These are phyloP conservation scores for Allophyes oxyacanthae DNA, from an alignment of 2,888 invertebrate species.

Conservation along the genomic window DNA sequence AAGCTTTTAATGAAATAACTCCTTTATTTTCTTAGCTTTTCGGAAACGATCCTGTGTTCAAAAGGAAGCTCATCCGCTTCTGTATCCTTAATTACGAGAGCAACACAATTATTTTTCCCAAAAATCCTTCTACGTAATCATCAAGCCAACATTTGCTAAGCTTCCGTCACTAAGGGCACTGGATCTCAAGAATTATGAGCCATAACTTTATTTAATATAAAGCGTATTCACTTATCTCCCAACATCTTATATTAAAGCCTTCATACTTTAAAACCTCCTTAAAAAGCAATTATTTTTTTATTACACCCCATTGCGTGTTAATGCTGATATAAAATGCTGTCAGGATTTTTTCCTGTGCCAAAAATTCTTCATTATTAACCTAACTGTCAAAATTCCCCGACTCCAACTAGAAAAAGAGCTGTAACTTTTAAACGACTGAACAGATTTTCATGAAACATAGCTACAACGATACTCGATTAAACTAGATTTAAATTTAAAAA, in stretches of 20 bases:
- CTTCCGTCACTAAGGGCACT: constrained; percentile 36
- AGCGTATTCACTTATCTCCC: constrained; percentile 51
- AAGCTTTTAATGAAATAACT: too few species aligned
- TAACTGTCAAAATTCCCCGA: too few species aligned
- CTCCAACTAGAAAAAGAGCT: too few species aligned
- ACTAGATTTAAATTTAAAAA: too few species aligned
- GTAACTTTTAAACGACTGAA: too few species aligned
- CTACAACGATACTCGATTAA: too few species aligned
- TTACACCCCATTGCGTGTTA: constrained; percentile 42
- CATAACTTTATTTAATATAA: constrained; percentile 56
- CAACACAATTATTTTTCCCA: not conserved
- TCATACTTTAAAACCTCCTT: constrained; percentile 43
- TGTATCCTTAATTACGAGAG: too few species aligned
- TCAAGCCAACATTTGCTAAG: constrained; percentile 29
- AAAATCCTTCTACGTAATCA: constrained; percentile 6
- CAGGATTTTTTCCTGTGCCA: constrained; percentile 32
- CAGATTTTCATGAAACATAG: too few species aligned
- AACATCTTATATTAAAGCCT: constrained; percentile 48
- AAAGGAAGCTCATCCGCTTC: too few species aligned
- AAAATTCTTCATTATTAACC: constrained; percentile 44
- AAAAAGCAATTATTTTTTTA: constrained; percentile 52
- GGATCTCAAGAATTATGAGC: constrained; percentile 47
- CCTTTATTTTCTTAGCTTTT: too few species aligned
- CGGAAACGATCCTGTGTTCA: too few species aligned
- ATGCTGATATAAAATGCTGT: constrained; percentile 41